Evolutionary conservation across 2,888 invertebrate species (phyloP).

Genomic region (Alviniconcha strummeri): DNA sequence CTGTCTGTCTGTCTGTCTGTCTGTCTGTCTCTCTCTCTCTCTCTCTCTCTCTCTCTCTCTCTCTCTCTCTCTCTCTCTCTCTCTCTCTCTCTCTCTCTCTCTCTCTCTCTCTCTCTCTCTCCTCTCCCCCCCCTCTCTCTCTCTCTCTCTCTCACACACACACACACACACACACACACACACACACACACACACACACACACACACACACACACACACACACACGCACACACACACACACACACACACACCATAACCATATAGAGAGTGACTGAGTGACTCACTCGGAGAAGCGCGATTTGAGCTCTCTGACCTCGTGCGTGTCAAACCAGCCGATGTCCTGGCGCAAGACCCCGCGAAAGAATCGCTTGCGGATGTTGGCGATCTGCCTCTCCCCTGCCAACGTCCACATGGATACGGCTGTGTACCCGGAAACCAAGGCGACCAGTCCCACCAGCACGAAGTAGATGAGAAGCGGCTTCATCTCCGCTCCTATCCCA

Average conservation of each 20-base stretch:
- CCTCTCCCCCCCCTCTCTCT: neutral
- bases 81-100: neutral
- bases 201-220: neutral
- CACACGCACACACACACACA: neutral
- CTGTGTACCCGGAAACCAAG: constrained; percentile 63
- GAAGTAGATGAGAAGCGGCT: constrained; percentile 13
- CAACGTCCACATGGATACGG: constrained; percentile 72
- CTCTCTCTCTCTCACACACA: neutral
- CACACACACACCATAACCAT: neutral
- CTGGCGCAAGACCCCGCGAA: constrained; percentile 69
- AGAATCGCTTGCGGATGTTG: constrained; percentile 73
- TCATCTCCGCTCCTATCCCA: neutral
- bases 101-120: neutral
- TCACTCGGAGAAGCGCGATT: constrained; percentile 66
- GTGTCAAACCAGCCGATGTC: constrained; percentile 58
- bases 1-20: no score
- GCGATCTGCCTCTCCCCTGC: constrained; percentile 75
- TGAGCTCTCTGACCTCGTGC: constrained; percentile 68
- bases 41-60: neutral
- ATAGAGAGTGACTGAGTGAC: neutral
- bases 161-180: neutral
- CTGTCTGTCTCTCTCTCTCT: neutral
- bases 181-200: neutral
- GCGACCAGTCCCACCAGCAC: constrained; percentile 63
- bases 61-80: neutral